phyloP scores from a whole-genome alignment of 1,140 invertebrate genomes.

The Drosophila truncata region DNA sequence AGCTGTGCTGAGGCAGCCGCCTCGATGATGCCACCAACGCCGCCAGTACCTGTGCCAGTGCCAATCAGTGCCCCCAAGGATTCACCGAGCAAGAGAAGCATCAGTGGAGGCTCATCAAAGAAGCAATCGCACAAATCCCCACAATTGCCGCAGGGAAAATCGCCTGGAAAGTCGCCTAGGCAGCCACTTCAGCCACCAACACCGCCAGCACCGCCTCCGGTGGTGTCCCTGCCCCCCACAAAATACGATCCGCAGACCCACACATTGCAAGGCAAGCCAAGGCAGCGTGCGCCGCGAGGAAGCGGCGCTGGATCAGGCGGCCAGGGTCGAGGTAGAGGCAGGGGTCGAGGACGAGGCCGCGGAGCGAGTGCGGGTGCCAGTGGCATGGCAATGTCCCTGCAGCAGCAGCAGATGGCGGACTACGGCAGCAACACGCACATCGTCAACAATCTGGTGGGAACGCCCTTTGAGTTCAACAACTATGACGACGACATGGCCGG shows the following conservation, averaged over 20 bases:
- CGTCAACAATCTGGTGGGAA: constrained; percentile 91
- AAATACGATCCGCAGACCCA: constrained; percentile 81
- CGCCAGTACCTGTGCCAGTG: constrained; percentile 29
- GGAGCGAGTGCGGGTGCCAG: constrained; percentile 48
- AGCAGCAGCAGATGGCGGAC: constrained; percentile 79
- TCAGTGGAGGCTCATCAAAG: constrained; percentile 45
- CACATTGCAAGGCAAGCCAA: constrained; percentile 84
- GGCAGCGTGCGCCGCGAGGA: constrained; percentile 86
- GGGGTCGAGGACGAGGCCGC: constrained; percentile 88
- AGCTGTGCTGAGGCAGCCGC: constrained; percentile 55
- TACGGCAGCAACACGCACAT: constrained; percentile 80
- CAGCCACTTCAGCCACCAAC: constrained; percentile 56
- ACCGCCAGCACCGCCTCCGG: constrained; percentile 47
- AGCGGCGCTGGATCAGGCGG: constrained; percentile 85
- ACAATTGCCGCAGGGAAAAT: constrained; percentile 87
- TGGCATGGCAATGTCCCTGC: constrained; percentile 61
- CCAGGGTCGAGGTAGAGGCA: constrained; percentile 85
- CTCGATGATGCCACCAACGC: constrained; percentile 61
- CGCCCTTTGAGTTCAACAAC: constrained; percentile 93
- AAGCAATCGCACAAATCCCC: constrained; percentile 87
- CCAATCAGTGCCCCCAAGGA: constrained; percentile 53
- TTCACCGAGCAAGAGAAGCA: constrained; percentile 65
- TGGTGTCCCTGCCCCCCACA: constrained; percentile 26
- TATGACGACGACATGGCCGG: constrained; percentile 92
- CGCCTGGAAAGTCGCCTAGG: constrained; percentile 91